Evolutionary conservation across 1,140 invertebrate species (phyloP).

Genomic region (Nephotettix cincticeps): DNA sequence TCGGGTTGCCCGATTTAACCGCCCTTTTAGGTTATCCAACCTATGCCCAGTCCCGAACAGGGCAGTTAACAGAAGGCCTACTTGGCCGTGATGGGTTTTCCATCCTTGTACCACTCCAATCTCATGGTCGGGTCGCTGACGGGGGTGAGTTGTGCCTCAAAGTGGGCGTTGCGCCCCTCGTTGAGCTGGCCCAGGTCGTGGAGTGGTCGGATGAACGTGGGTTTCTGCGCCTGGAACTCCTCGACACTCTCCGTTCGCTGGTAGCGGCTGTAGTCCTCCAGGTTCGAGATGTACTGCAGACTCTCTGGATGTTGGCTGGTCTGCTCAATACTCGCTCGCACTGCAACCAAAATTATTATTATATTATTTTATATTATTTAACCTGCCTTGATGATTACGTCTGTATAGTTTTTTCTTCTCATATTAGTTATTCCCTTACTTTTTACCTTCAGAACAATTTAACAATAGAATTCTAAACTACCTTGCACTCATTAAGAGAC

Average conservation of each 20-base stretch:
- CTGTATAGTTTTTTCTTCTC: too few species aligned
- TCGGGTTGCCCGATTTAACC: too few species aligned
- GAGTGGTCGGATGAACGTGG: slow-evolving; percentile 86
- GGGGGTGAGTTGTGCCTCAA: slow-evolving; percentile 92
- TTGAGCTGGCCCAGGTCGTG: slow-evolving; percentile 83
- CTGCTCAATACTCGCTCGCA: slow-evolving; percentile 78
- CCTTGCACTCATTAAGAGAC: too few species aligned
- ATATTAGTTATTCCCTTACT: too few species aligned
- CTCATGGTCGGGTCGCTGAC: slow-evolving; percentile 96
- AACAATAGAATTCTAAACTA: too few species aligned
- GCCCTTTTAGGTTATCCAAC: too few species aligned
- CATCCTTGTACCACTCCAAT: slow-evolving; percentile 99
- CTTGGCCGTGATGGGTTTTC: slow-evolving; percentile 87
- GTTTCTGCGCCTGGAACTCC: slow-evolving; percentile 73
- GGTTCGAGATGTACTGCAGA: slow-evolving; percentile 85
- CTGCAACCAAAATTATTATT: too few species aligned
- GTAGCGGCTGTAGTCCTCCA: slow-evolving; percentile 90
- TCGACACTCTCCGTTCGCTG: slow-evolving; percentile 80
- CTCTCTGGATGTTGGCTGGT: slow-evolving; percentile 92
- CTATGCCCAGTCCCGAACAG: too few species aligned
- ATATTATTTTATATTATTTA: too few species aligned
- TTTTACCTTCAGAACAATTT: too few species aligned
- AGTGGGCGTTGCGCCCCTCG: slow-evolving; percentile 90
- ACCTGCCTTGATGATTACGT: too few species aligned
- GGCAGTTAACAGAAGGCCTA: too few species aligned